Percentiles rank a stretch among this genome's conserved stretches.
Conservation (phyloP, 1,140 invertebrate species). For the Cherax quadricarinatus region DNA sequence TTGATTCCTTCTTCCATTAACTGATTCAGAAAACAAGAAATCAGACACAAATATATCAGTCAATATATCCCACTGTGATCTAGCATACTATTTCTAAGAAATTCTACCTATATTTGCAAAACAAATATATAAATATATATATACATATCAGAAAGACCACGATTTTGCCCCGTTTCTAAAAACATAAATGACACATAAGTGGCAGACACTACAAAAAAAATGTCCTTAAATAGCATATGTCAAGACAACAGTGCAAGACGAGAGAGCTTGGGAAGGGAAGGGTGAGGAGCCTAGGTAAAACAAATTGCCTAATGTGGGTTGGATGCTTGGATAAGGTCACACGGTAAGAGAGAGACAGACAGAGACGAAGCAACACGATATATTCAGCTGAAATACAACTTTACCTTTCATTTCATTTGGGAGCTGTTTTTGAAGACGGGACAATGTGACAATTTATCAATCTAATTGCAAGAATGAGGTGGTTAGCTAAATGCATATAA, state of each 20-base stretch:
- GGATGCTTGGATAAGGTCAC: not conserved
- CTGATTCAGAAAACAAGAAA: not conserved
- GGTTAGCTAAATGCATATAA: not conserved
- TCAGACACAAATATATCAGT: not conserved
- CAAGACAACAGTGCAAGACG: not conserved
- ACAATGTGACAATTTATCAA: slow-evolving; percentile 33
- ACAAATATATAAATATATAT: not conserved
- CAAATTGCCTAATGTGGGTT: not conserved
- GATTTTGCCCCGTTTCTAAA: not conserved
- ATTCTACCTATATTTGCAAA: not conserved
- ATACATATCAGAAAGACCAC: not conserved
- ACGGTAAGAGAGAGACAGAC: not conserved
- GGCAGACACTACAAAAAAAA: not conserved
- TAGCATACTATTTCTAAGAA: not conserved
- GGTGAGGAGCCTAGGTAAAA: not conserved
- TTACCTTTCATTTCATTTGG: slow-evolving; percentile 65
- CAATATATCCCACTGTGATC: not conserved
- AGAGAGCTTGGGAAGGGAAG: not conserved
- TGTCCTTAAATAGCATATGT: not conserved
- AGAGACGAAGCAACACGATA: slow-evolving; percentile 15
- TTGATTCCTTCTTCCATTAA: too few relatives aligned
- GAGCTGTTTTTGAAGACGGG: slow-evolving; percentile 45
- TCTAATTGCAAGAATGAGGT: slow-evolving; percentile 14
- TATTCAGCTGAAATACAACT: slow-evolving; percentile 25
- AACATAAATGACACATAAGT: not conserved